Base-by-base conservation (phyloP, 1,140 invertebrate species). In the Pseudomyrmex flavicornis region DNA sequence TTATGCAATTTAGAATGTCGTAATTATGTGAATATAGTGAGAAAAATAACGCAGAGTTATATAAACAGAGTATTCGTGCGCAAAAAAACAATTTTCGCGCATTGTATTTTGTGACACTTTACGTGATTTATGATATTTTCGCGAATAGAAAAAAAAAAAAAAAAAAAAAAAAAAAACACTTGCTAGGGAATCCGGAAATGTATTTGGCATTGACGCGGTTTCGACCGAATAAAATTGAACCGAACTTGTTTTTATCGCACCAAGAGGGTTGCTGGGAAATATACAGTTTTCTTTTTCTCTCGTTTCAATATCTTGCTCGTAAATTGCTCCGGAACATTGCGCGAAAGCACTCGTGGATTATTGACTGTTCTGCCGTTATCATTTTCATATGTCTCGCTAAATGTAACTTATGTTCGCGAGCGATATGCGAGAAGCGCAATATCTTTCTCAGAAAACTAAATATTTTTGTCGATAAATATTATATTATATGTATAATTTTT, bases 231-330 rank as follows among this genome's bases (percentile, higher is more conserved):
- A 90, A 80, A 83, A 88, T 82, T 77, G 86, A 90, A 85, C 5
- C 83, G 77, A 50, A 48, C 54, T 66, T 79, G 65, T 89, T 92
- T 90, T 89, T 90, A 86, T 90, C 87, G 61, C 73, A 46, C 7
- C 66, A 84, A 88, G 35, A 35, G 83, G 79, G 84, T 84, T 82
- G 44, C 35, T 69, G 59, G 61, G 54, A 82, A 35, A 35, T 35
- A 35, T 54, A 66, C 56, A 48, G 52, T 75, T 56, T 69, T 76
- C 66, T 87, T 90, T 90, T 59, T 80, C 77, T 61, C 65, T 83
- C 66, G 68, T 79, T 80, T 63, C 76, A 62, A 76, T 87, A 82
- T 85, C 50, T 52, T 20, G 13, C 68, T 80, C 58, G 26, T 77
- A 87, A 89, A 83, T 86, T 77, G 68, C 63, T 15, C n/a, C 20